Percentiles rank a stretch among this genome's conserved stretches.
Evolutionary conservation across 2,888 invertebrate genomes (phyloP).

Genomic region (Eupeodes latifasciatus): DNA sequence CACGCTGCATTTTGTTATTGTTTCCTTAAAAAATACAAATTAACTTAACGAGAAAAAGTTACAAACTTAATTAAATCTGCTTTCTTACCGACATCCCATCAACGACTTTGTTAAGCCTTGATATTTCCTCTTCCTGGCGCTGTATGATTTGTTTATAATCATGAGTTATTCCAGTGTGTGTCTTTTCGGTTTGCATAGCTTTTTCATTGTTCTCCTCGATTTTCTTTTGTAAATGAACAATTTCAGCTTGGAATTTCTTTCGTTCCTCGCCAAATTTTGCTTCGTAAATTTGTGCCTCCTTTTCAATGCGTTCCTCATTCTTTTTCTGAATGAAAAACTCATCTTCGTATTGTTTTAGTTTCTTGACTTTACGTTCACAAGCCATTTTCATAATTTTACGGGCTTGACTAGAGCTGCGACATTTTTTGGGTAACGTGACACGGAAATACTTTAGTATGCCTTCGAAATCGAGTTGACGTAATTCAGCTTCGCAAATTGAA

Average conservation of each 20-base stretch:
- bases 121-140: slow-evolving; percentile 92
- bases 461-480: slow-evolving; percentile 97
- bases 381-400: slow-evolving; percentile 95
- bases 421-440: slow-evolving; percentile 98
- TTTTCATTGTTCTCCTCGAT: slow-evolving; percentile 90
- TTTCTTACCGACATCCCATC: slow-evolving; percentile 88
- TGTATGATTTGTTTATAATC: slow-evolving; percentile 97
- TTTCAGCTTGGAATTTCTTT: slow-evolving; percentile 84
- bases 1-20: slow-evolving; percentile 85
- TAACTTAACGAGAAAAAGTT: slow-evolving; percentile 12
- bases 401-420: slow-evolving; percentile 95
- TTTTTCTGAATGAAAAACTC: slow-evolving; percentile 93
- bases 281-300: slow-evolving; percentile 88
- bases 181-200: slow-evolving; percentile 89
- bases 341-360: slow-evolving; percentile 96
- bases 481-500: slow-evolving; percentile 95
- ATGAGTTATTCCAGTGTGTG: slow-evolving; percentile 92
- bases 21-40: slow-evolving; percentile 82
- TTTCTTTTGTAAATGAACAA: slow-evolving; percentile 89
- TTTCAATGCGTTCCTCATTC: slow-evolving; percentile 87
- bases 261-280: slow-evolving; percentile 86
- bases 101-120: slow-evolving; percentile 86
- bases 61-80: background rate
- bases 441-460: slow-evolving; percentile 99
- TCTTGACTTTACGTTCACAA: slow-evolving; percentile 95